phyloP scores from a whole-genome alignment of 2,797 vertebrate species.

The Pelobates cultripes region DNA sequence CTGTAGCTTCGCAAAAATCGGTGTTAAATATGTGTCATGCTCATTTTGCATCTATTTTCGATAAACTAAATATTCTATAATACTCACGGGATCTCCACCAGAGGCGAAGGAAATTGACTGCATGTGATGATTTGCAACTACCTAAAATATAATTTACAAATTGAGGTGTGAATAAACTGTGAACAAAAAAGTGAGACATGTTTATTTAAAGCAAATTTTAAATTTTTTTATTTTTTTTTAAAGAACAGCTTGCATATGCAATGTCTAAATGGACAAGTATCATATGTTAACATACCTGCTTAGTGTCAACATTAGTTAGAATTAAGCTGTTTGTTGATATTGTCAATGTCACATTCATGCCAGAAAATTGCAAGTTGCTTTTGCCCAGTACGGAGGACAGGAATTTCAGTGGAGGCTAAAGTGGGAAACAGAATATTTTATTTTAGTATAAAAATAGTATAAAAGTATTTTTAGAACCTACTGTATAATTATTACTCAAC shows the following conservation, averaged over 20 bases:
- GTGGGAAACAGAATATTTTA: too few relatives aligned
- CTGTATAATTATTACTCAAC: too few relatives aligned
- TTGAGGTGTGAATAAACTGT: neutral
- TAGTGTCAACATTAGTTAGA: conserved; percentile 78
- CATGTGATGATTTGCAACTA: conserved; percentile 91
- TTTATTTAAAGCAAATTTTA: too few relatives aligned
- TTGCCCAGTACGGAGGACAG: conserved; percentile 85
- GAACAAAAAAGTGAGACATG: too few relatives aligned
- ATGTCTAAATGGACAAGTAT: too few relatives aligned
- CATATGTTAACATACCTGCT: conserved; percentile 76
- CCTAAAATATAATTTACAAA: conserved; percentile 66
- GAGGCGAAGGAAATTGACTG: conserved; percentile 96
- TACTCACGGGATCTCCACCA: conserved; percentile 91
- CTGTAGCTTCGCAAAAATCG: too few relatives aligned
- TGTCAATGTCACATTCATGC: conserved; percentile 82
- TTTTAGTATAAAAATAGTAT: too few relatives aligned
- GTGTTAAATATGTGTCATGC: too few relatives aligned
- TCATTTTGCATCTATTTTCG: too few relatives aligned
- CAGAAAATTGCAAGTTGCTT: conserved; percentile 90
- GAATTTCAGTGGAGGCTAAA: conserved; percentile 80
- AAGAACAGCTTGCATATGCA: too few relatives aligned
- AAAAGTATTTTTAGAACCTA: too few relatives aligned
- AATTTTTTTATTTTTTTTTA: too few relatives aligned
- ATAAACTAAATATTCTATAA: neutral
- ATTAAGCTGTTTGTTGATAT: conserved; percentile 86